A percentile compares a stretch with the other conserved stretches of the same genome.
These are phyloP conservation scores for Melanerpes aurifrons DNA, from an alignment of 2,113 vertebrate species.

Conservation along the genomic window DNA sequence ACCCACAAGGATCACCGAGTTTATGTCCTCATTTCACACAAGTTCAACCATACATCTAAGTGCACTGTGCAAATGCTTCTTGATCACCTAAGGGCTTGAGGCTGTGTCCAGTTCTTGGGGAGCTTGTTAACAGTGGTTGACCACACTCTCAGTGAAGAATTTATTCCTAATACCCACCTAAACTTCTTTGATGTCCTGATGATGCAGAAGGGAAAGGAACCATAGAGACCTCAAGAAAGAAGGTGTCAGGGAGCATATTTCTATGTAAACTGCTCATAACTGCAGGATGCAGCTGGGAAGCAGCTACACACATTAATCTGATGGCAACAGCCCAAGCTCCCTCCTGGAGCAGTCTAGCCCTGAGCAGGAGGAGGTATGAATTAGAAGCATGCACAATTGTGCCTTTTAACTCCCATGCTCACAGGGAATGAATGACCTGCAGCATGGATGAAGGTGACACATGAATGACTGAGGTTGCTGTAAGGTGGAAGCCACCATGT, in stretches of 20 bases:
- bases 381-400: background rate
- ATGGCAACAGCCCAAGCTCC: background rate
- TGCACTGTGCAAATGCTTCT: background rate
- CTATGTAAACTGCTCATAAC: background rate
- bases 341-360: background rate
- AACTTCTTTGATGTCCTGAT: background rate
- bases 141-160: background rate
- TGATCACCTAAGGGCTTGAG: background rate
- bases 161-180: background rate
- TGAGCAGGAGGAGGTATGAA: background rate
- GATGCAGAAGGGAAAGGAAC: background rate
- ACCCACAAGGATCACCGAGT: rapidly evolving
- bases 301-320: background rate
- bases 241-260: background rate
- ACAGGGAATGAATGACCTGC: background rate
- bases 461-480: background rate
- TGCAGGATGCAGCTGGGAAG: background rate
- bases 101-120: background rate
- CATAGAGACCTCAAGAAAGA: background rate
- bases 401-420: background rate
- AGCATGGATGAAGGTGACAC: background rate
- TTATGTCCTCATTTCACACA: background rate
- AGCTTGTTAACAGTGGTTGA: background rate
- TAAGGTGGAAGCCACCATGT: background rate
- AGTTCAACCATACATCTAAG: background rate